Base-by-base conservation (phyloP, 2,113 vertebrate species). In the Pomatorhinus ruficollis region DNA sequence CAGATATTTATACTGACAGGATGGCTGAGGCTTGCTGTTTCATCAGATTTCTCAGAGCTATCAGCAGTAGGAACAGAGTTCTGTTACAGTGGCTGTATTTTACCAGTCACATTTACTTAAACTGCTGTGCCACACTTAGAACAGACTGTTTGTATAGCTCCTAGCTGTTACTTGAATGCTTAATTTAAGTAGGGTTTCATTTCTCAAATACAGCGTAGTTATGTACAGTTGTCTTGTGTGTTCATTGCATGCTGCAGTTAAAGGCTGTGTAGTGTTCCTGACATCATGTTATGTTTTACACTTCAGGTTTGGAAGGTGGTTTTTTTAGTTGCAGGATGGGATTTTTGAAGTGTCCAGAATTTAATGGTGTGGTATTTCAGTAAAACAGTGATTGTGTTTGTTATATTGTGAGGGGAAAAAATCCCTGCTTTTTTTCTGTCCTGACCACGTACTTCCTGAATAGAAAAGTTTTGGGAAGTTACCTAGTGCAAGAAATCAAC, bases 251-350 rank as follows among this genome's bases (percentile, higher is more conserved):
- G 6, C 50, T 63, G 5, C 23, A 14, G 25, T 69, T 83, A 25
- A 50, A 65, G 11, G 17, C 21, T 24, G 18, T 39, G 28, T 28
- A 14, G 13, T 35, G 18, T 35, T 83, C 27, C n/a, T 74, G 56
- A 35, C 1, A 3, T 12, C 60, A 6, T 6, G 5, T 65, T 77
- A 11, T 0, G 3, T 69, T 61, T 72, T 37, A 30, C 11, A 13
- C 12, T 59, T 35, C 5, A 23, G 2, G 5, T 70, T 56, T 60
- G 35, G 23, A 74, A 84, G 14, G 12, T 27, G 7, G 3, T 35
- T 80, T 83, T 85, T 63, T 9, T 59, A 47, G 39, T 77, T 80
- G 28, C 5, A 64, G 25, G 5, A 5, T 28, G 5, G 54, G 39
- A 10, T 27, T 66, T 64, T 61, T 81, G 13, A 28, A 42, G 42